Evolutionary conservation across 1,140 invertebrate genomes (phyloP), one percentile per base, ranked within the genome.

Genomic region (Panonychus citri): DNA sequence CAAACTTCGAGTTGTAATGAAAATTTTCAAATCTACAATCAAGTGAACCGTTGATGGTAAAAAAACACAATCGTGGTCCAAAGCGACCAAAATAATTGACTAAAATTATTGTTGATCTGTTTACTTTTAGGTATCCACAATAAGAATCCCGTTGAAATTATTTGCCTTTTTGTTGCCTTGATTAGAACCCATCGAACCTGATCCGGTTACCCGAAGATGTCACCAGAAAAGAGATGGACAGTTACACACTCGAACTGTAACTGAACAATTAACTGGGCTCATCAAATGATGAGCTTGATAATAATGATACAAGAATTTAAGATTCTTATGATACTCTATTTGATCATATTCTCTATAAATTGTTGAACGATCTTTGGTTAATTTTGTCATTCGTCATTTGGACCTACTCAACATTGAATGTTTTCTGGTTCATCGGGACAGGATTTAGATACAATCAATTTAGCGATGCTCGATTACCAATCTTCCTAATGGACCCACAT

Each of bases 281-380:
- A 48, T 34, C 55, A 25, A 61, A 54, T 43, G 57, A 60, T 56
- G 61, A 62, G 24, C 40, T 61, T 15, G 54, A 60, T 21, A 61
- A n/a, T n/a, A n/a, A n/a, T 60, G 57, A 43, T 51, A 21, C 37
- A 59, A 1, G 59, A 61, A 53, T 55, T 55, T 65, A 73, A 59
- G 94, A 99, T 75, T 94, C 94, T 1, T 98, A 98, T 72, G 94
- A 99, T 69, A 89, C 89, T 1, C 71, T 99, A n/a, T 94, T 98
- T 69, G 91, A 97, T 71, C 87, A 94, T 73, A 88, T 89, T 21
- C 91, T 91, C 0, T 98, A 51, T 83, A 88, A 67, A 84, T 97
- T 60, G 91, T 98, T 0, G 97, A 97, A 59, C 67, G 85, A 78
- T 90, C 87, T 3, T 69, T 98, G 54, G 78, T 97, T 0, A 89